A percentile compares a stretch with the other conserved stretches of the same genome.
phyloP scores from a whole-genome alignment of 2,888 invertebrate species.

The Seladonia tumulorum region DNA sequence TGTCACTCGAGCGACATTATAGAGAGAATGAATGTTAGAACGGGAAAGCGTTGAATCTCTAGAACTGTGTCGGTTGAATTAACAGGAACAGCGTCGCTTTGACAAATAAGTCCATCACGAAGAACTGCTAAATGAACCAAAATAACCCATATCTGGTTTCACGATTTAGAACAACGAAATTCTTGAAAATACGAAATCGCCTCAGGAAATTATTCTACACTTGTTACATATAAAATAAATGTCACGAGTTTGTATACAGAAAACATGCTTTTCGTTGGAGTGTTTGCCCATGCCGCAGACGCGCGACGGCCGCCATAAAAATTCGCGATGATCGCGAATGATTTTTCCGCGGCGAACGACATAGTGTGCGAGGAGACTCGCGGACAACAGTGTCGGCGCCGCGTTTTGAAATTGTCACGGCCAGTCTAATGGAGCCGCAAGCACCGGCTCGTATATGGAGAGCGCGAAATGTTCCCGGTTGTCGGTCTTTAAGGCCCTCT shows the following conservation, averaged over 20 bases:
- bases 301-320: not conserved
- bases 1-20: too few relatives aligned
- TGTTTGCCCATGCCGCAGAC: not conserved
- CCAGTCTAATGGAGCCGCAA: constrained; percentile 47
- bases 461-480: constrained; percentile 48
- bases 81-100: not conserved
- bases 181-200: too few relatives aligned
- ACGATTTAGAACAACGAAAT: too few relatives aligned
- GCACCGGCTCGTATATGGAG: constrained; percentile 43
- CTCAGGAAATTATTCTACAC: too few relatives aligned
- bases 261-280: too few relatives aligned
- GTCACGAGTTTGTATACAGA: too few relatives aligned
- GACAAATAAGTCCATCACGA: too few relatives aligned
- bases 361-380: not conserved
- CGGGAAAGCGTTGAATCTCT: too few relatives aligned
- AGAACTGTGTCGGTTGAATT: not conserved
- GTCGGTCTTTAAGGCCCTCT: constrained; percentile 63
- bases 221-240: too few relatives aligned
- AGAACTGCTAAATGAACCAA: too few relatives aligned
- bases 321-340: not conserved
- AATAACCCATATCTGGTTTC: too few relatives aligned
- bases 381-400: not conserved
- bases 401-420: constrained; percentile 23
- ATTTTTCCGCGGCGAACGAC: constrained; percentile 2
- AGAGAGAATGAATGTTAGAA: too few relatives aligned